Percentiles rank a stretch among this genome's conserved stretches.
Evolutionary conservation across 2,888 invertebrate species (phyloP).

Genomic region (Macrophya annulata): DNA sequence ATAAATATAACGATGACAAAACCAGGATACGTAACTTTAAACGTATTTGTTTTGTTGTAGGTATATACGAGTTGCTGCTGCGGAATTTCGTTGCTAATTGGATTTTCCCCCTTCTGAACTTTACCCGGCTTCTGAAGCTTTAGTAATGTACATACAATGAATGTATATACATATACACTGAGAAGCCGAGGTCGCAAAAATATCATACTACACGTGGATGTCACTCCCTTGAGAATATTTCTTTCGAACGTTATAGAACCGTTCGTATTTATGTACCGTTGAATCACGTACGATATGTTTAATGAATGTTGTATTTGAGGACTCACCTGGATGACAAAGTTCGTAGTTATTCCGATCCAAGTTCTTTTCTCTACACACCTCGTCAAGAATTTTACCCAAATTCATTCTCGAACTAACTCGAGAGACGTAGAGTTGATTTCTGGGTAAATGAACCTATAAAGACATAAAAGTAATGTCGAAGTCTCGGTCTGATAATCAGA

Average conservation of each 20-base stretch:
- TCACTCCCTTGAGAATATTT: neutral
- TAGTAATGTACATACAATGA: neutral
- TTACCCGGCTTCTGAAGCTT: constrained; percentile 32
- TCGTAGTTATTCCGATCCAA: constrained; percentile 88
- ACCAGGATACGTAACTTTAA: neutral
- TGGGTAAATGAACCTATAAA: constrained; percentile 86
- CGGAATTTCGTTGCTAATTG: constrained; percentile 47
- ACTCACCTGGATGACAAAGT: constrained; percentile 88
- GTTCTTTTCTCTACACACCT: constrained; percentile 89
- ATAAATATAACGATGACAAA: neutral
- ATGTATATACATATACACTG: neutral
- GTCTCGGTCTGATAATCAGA: neutral
- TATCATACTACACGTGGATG: constrained; percentile 21
- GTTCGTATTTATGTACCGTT: constrained; percentile 1
- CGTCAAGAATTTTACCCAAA: constrained; percentile 86
- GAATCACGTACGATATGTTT: neutral
- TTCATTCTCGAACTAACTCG: constrained; percentile 87
- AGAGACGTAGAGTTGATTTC: constrained; percentile 90
- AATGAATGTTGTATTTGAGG: constrained; percentile 35
- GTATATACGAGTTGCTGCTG: neutral
- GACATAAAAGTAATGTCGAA: neutral
- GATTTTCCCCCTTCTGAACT: constrained; percentile 1
- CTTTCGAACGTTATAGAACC: neutral
- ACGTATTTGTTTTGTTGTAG: neutral
- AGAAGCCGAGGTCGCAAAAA: constrained; percentile 42